Conservation (phyloP, 2,888 invertebrate genomes). For the Prosopocoilus inquinatus region DNA sequence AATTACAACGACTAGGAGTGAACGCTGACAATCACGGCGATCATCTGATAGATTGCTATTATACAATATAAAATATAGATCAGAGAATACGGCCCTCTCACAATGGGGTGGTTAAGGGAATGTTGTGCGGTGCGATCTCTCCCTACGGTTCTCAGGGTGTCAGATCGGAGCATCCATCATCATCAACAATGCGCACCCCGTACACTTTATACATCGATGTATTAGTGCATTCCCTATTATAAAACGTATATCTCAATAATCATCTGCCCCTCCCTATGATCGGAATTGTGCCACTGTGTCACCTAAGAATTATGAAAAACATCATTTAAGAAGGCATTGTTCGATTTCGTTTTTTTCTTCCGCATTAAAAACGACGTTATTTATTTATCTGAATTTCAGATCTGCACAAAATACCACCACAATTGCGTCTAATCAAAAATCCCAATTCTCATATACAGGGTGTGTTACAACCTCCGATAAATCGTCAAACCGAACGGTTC, state of each 20-base stretch:
- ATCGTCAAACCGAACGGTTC: too few species aligned
- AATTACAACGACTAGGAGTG: not conserved
- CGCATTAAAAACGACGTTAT: too few species aligned
- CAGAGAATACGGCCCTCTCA: not conserved
- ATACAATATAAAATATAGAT: conserved; percentile 21
- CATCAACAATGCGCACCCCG: conserved; percentile 33
- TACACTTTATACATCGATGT: not conserved
- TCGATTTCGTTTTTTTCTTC: too few species aligned
- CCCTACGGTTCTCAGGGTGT: conserved; percentile 37
- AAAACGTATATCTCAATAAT: not conserved
- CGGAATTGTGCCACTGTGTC: conserved; percentile 1
- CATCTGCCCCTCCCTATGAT: not conserved
- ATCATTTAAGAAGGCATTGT: too few species aligned
- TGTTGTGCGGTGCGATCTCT: not conserved
- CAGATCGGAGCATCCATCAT: conserved; percentile 40
- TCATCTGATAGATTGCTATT: conserved; percentile 17
- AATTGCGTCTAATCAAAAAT: too few species aligned
- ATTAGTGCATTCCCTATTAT: not conserved
- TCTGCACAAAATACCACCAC: too few species aligned
- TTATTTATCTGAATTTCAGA: too few species aligned
- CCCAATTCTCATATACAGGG: too few species aligned
- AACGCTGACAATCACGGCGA: not conserved
- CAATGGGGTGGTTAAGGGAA: too few species aligned
- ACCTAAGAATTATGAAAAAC: not conserved
- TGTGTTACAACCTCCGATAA: too few species aligned